Evolutionary conservation across 2,113 vertebrate species (phyloP).

Genomic region (Scophthalmus maximus): DNA sequence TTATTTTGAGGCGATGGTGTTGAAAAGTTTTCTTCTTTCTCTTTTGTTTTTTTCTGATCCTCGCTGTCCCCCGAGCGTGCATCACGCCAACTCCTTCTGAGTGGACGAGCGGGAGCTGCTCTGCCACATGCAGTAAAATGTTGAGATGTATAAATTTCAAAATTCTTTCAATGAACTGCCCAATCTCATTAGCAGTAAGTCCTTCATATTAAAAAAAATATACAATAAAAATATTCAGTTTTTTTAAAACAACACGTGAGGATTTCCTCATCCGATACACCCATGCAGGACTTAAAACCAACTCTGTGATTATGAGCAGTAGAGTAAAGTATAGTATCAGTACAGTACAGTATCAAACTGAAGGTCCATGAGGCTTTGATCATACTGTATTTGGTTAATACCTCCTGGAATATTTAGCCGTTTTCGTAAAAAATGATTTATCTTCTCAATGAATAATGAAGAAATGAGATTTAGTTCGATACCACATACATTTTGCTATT

Average conservation of each 20-base stretch:
- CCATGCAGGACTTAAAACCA: no score
- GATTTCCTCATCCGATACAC: no score
- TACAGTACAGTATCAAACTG: neutral
- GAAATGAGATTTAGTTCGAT: slow-evolving; percentile 14
- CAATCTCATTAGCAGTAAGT: no score
- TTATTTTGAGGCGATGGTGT: slow-evolving; percentile 37
- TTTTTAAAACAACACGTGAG: neutral
- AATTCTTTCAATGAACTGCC: no score
- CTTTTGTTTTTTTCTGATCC: slow-evolving; percentile 57
- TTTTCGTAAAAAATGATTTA: slow-evolving; percentile 5
- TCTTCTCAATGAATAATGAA: slow-evolving; percentile 24
- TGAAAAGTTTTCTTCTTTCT: slow-evolving; percentile 58
- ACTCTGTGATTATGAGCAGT: no score
- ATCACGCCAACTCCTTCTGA: slow-evolving; percentile 25
- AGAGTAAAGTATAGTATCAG: no score
- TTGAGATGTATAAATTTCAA: neutral
- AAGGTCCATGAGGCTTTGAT: neutral
- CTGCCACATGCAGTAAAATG: neutral
- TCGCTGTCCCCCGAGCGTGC: slow-evolving; percentile 27
- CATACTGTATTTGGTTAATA: neutral
- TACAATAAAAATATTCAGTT: no score
- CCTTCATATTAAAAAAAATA: no score
- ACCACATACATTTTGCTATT: slow-evolving; percentile 3
- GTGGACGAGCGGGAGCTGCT: slow-evolving; percentile 16
- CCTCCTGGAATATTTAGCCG: neutral